phyloP scores from a whole-genome alignment of 2,888 invertebrate genomes.

The Incurvaria masculella region DNA sequence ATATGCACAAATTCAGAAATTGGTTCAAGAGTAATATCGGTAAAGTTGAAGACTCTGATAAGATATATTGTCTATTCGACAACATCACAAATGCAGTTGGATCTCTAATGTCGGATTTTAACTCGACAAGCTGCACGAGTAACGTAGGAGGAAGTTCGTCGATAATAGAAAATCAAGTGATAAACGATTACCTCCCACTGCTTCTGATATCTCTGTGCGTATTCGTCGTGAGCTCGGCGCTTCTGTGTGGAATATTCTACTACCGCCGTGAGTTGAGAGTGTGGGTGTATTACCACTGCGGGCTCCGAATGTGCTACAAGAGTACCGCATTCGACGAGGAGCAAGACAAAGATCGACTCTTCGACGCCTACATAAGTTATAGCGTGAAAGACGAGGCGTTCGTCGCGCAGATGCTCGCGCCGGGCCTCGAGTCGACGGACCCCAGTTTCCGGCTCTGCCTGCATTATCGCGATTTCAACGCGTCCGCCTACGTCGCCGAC shows the following conservation, averaged over 20 bases:
- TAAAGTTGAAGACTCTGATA: slow-evolving; percentile 76
- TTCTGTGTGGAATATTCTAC: slow-evolving; percentile 75
- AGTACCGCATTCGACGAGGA: slow-evolving; percentile 77
- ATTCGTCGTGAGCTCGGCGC: slow-evolving; percentile 70
- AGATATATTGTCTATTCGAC: slow-evolving; percentile 73
- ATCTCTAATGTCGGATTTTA: slow-evolving; percentile 71
- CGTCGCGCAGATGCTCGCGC: slow-evolving; percentile 84
- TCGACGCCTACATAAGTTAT: slow-evolving; percentile 95
- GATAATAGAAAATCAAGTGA: slow-evolving; percentile 70
- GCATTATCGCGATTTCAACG: slow-evolving; percentile 89
- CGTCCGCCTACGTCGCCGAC: slow-evolving; percentile 85
- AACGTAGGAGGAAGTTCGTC: slow-evolving; percentile 70
- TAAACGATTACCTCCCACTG: slow-evolving; percentile 79
- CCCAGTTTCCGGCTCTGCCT: slow-evolving; percentile 85
- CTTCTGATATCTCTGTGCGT: slow-evolving; percentile 74
- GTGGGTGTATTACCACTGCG: slow-evolving; percentile 85
- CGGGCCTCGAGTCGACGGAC: slow-evolving; percentile 79
- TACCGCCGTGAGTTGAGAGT: slow-evolving; percentile 79
- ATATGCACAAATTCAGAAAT: slow-evolving; percentile 72
- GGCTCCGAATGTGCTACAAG: slow-evolving; percentile 83
- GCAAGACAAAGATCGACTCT: slow-evolving; percentile 80
- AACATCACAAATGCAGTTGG: slow-evolving; percentile 69
- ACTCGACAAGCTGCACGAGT: slow-evolving; percentile 73
- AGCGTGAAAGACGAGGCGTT: slow-evolving; percentile 91
- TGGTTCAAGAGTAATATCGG: slow-evolving; percentile 77